Base-by-base conservation (phyloP, 2,113 vertebrate genomes). In the Brachyistius frenatus region DNA sequence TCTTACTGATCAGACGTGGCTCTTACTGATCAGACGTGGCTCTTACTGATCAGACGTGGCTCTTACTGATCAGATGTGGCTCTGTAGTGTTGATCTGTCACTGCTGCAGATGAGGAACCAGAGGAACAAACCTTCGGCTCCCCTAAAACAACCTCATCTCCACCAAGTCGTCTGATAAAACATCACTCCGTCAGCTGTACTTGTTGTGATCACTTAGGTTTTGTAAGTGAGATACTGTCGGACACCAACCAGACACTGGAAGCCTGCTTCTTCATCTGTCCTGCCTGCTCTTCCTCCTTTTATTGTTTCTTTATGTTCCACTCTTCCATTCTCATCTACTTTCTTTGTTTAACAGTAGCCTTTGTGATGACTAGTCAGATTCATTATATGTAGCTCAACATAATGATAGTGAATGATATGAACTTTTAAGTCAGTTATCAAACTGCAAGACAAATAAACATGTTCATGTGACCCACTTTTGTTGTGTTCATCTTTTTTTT, bases 371-470 rank as follows among this genome's bases (percentile, higher is more conserved):
- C 47, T 84, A 84, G 75, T 61, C 53, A 50, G 23, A 70, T 64
- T 61, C 54, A 71, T 82, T 65, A 35, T 46, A 78, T 73, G 55
- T 81, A 70, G 58, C 9, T 65, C 75, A 83, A 32, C 66, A 77
- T 62, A 62, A 77, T 78, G 31, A 64, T 80, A 78, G 83, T 53
- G 60, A 83, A 75, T 62, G 39, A 54, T 77, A 64, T 62, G 56
- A 23, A 85, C 30, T 31, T 84, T 77, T 83, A 56, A 60, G 64
- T 80, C 81, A 66, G 16, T 79, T 41, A 83, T 61, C 56, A 79
- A 81, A 63, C 77, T 82, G 62, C 73, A 86, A 90, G 8, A 83
- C 64, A 83, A 90, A 90, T 88, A 88, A 90, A 90, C 53, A 55
- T 85, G 58, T 85, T 79, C 30, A 72, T 70, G 82, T 83, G 70